Evolutionary conservation across 2,113 vertebrate genomes (phyloP).

Genomic region (Numenius arquata): DNA sequence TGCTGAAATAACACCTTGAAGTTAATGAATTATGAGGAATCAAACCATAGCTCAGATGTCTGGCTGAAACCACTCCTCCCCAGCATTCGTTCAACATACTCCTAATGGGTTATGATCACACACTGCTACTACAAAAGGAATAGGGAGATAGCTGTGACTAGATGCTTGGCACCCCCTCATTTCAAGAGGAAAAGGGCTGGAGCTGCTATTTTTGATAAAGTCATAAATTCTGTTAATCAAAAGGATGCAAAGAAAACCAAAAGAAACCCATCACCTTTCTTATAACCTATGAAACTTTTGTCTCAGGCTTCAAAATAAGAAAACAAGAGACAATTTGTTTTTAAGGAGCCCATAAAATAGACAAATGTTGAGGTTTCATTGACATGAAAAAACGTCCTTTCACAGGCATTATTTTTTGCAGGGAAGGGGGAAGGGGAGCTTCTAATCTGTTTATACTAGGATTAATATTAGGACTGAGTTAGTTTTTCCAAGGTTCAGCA

Average conservation of each 20-base stretch:
- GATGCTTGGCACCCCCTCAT: neutral
- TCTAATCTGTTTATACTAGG: constrained; percentile 62
- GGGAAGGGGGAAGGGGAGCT: constrained; percentile 19
- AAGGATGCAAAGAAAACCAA: neutral
- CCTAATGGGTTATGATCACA: neutral
- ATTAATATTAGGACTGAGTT: constrained; percentile 63
- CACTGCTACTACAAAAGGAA: neutral
- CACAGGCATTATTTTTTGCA: constrained; percentile 26
- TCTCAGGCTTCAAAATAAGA: neutral
- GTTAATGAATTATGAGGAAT: neutral
- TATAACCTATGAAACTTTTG: neutral
- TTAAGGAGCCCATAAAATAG: neutral
- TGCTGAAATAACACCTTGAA: neutral
- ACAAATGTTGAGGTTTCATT: neutral
- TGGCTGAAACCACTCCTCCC: neutral
- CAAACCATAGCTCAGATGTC: neutral
- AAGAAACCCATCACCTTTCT: neutral
- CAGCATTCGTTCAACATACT: neutral
- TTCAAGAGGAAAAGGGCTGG: neutral
- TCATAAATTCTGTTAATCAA: neutral
- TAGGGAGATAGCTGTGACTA: neutral
- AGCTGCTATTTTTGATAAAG: neutral
- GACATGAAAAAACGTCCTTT: neutral
- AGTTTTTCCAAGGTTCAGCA: constrained; percentile 58
- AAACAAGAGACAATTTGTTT: neutral